Conservation (phyloP, 2,888 invertebrate genomes). For the Agapostemon virescens region DNA sequence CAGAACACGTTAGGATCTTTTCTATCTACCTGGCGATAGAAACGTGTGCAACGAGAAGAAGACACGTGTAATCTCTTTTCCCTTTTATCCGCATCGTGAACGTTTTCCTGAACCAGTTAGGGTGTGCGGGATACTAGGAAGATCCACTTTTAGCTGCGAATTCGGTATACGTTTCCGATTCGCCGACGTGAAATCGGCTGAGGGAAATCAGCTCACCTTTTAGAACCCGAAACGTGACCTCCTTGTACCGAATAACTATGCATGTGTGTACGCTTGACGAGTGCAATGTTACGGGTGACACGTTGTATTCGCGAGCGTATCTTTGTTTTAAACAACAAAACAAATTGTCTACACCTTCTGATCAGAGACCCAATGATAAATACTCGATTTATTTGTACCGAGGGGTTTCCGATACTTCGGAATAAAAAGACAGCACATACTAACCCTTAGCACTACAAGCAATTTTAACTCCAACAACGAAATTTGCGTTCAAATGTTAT, state of each 20-base stretch:
- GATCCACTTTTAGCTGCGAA: slow-evolving; percentile 46
- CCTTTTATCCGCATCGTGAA: slow-evolving; percentile 29
- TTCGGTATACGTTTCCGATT: slow-evolving; percentile 52
- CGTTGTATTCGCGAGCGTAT: neutral
- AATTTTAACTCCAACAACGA: no score
- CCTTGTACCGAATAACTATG: neutral
- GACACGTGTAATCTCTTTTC: slow-evolving; percentile 48
- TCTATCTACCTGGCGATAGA: slow-evolving; percentile 8
- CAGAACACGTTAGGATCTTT: slow-evolving; percentile 39
- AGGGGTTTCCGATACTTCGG: no score
- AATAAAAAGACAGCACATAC: no score
- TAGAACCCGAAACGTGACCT: slow-evolving; percentile 33
- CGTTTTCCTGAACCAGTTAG: slow-evolving; percentile 31
- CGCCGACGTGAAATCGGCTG: slow-evolving; percentile 37
- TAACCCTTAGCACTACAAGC: no score
- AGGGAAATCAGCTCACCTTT: slow-evolving; percentile 34
- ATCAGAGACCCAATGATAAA: neutral
- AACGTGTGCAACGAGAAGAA: slow-evolving; percentile 17
- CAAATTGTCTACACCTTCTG: neutral
- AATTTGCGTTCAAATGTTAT: no score
- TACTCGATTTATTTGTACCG: neutral
- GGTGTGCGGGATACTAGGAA: slow-evolving; percentile 1
- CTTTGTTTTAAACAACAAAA: neutral
- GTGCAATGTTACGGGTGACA: neutral
- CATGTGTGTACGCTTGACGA: neutral